Conservation (phyloP, 2,888 invertebrate species). For the Alloscopus bannaensis region DNA sequence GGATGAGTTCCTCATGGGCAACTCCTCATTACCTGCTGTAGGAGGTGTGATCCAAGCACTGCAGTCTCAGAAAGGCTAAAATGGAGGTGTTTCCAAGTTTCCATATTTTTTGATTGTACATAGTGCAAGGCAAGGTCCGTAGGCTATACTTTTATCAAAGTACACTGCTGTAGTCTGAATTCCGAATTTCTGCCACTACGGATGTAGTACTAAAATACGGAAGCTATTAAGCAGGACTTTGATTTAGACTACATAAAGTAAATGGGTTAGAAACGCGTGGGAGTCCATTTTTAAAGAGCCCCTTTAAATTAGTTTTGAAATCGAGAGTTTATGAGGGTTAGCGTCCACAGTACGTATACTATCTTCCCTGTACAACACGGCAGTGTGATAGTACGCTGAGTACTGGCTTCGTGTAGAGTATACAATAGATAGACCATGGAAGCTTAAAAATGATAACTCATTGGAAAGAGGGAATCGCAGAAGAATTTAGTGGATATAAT, state of each 20-base stretch:
- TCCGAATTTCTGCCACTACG: too few species aligned
- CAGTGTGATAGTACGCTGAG: not conserved
- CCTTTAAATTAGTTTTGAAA: not conserved
- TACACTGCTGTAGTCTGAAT: conserved; percentile 43
- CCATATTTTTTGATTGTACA: not conserved
- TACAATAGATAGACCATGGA: not conserved
- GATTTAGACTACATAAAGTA: not conserved
- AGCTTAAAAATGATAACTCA: not conserved
- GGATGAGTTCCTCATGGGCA: conserved; percentile 87
- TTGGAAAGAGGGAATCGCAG: not conserved
- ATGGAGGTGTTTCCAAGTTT: not conserved
- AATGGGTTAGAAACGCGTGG: too few species aligned
- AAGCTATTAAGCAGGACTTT: not conserved
- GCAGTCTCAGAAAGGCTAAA: conserved; percentile 73
- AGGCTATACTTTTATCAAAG: conserved; percentile 17
- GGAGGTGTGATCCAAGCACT: conserved; percentile 84
- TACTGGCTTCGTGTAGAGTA: not conserved
- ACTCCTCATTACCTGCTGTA: conserved; percentile 90
- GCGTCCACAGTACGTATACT: not conserved
- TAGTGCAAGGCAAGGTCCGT: not conserved
- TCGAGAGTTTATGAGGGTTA: not conserved
- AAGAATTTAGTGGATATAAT: not conserved
- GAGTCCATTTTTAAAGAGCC: too few species aligned
- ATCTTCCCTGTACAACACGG: not conserved
- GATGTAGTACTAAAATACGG: too few species aligned